Conservation (phyloP, 2,113 vertebrate species). For the Holacanthus passer region DNA sequence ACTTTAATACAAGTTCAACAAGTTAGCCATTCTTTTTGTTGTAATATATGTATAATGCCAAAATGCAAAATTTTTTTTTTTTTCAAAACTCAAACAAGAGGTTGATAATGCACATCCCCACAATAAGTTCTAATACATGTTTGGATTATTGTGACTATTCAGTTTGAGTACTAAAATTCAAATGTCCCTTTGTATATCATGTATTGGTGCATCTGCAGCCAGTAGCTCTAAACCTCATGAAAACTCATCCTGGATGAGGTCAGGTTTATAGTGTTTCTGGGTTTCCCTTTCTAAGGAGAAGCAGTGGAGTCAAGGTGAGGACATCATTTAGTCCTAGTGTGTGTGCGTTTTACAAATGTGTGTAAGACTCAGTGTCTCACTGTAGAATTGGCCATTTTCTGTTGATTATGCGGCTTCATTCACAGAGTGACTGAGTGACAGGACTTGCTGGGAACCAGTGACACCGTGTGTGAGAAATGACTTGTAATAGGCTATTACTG, state of each 20-base stretch:
- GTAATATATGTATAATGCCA: not conserved
- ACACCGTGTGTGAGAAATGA: constrained; percentile 51
- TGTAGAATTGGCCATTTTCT: constrained; percentile 53
- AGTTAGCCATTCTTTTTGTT: no score
- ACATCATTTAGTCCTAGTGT: constrained; percentile 19
- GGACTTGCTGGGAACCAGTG: constrained; percentile 38
- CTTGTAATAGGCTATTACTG: constrained; percentile 70
- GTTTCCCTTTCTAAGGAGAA: not conserved
- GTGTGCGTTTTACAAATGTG: constrained; percentile 20
- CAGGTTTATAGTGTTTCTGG: not conserved
- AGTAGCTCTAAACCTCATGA: not conserved
- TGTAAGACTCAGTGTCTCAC: not conserved
- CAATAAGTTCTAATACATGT: not conserved
- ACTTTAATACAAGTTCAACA: not conserved
- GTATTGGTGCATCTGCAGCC: not conserved
- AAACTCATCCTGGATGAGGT: not conserved
- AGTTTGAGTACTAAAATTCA: not conserved
- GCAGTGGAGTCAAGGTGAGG: not conserved
- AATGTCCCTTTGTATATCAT: not conserved
- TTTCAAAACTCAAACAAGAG: not conserved
- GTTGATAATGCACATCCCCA: not conserved
- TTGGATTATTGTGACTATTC: not conserved
- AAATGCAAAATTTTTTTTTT: not conserved
- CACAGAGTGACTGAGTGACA: constrained; percentile 48
- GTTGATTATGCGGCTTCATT: constrained; percentile 52